phyloP scores from a whole-genome alignment of 2,888 invertebrate species.

The Uloborus plumipes region DNA sequence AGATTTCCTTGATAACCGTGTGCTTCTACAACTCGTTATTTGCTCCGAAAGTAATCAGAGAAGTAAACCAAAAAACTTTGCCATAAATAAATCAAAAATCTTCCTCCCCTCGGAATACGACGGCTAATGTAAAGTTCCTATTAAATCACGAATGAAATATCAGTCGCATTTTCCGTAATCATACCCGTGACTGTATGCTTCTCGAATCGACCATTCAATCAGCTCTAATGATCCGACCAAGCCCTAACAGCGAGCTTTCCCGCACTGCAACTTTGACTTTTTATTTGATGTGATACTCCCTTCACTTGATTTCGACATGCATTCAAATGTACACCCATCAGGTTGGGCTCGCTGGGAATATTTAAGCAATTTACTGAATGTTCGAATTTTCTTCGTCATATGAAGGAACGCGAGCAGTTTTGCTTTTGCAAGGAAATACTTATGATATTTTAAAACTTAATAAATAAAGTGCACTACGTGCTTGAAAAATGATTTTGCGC shows the following conservation, averaged over 20 bases:
- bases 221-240: conserved; percentile 26
- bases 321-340: conserved; percentile 12
- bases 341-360: background rate
- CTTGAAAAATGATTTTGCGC: conserved; percentile 2
- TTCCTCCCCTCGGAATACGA: background rate
- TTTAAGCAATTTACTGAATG: conserved; percentile 18
- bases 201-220: conserved; percentile 20
- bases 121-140: conserved; percentile 10
- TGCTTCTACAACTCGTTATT: no score
- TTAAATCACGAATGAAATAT: conserved; percentile 6
- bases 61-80: background rate
- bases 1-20: no score
- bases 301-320: background rate
- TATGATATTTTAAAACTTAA: background rate
- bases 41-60: no score
- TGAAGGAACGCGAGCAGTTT: background rate
- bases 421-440: background rate
- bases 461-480: background rate
- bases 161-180: no score
- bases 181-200: no score
- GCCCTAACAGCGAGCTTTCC: background rate
- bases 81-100: conserved; percentile 17
- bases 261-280: no score
- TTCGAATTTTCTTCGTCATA: background rate
- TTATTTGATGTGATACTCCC: no score